These are phyloP conservation scores for Agrotis puta DNA, from an alignment of 2,888 invertebrate species.

Conservation along the genomic window DNA sequence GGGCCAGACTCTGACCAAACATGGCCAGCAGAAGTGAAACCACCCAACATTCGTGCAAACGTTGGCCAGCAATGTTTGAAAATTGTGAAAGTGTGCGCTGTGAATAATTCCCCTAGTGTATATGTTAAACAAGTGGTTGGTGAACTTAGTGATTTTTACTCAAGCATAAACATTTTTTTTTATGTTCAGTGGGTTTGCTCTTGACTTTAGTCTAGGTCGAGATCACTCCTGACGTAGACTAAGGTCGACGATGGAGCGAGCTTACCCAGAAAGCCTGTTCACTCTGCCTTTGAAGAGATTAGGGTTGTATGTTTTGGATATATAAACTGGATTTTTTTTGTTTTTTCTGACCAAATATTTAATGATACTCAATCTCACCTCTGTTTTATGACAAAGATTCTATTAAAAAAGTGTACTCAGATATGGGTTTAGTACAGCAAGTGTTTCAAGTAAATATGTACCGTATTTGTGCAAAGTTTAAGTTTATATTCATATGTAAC, in stretches of 20 bases:
- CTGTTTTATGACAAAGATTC: not conserved
- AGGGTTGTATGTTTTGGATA: constrained; percentile 28
- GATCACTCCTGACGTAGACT: too few relatives aligned
- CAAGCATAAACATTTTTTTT: constrained; percentile 40
- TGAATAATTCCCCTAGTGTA: constrained; percentile 58
- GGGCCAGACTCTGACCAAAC: constrained; percentile 35
- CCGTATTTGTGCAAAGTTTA: rapidly evolving
- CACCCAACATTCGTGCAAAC: constrained; percentile 47
- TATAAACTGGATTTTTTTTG: constrained; percentile 12
- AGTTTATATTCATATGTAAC: too few relatives aligned
- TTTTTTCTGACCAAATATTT: constrained; percentile 13
- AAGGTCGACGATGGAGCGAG: too few relatives aligned
- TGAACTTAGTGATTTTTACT: constrained; percentile 41
- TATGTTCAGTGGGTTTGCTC: too few relatives aligned
- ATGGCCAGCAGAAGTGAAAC: constrained; percentile 50
- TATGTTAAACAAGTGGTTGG: constrained; percentile 42
- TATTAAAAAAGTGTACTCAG: not conserved
- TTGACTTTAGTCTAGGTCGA: too few relatives aligned
- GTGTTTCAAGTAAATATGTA: not conserved
- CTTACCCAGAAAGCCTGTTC: too few relatives aligned
- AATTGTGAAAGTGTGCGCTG: constrained; percentile 50
- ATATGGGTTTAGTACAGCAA: not conserved
- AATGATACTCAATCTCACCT: not conserved
- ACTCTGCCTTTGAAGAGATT: too few relatives aligned
- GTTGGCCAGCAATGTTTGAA: constrained; percentile 42